Conservation (phyloP, 2,113 vertebrate genomes). For the Sinocyclocheilus rhinocerous region DNA sequence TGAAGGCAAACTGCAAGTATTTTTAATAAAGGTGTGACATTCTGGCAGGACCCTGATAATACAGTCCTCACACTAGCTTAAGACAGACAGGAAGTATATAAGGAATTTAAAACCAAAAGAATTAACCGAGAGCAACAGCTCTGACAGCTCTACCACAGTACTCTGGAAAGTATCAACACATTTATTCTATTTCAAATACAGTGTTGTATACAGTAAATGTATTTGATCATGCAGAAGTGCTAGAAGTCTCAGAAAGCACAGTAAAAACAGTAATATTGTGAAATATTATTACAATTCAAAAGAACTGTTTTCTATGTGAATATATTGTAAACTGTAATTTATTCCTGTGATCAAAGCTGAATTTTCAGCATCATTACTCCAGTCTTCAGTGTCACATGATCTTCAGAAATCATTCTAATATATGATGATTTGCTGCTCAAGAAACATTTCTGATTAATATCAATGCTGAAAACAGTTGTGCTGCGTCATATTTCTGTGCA, state of each 20-base stretch:
- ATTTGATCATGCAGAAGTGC: not conserved
- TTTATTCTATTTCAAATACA: not conserved
- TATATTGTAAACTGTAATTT: too few relatives aligned
- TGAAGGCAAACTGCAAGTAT: constrained; percentile 66
- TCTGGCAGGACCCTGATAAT: constrained; percentile 65
- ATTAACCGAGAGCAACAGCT: constrained; percentile 45
- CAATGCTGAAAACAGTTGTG: too few relatives aligned
- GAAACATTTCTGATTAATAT: too few relatives aligned
- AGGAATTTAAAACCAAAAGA: constrained; percentile 68
- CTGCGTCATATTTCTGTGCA: too few relatives aligned
- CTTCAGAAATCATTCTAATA: too few relatives aligned
- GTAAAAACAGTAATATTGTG: not conserved
- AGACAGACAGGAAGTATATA: constrained; percentile 59
- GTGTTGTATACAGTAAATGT: not conserved
- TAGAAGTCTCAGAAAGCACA: not conserved
- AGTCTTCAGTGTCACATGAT: too few relatives aligned
- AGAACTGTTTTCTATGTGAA: too few relatives aligned
- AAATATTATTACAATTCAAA: too few relatives aligned
- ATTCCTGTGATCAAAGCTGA: too few relatives aligned
- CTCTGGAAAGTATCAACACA: not conserved
- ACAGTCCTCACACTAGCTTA: constrained; percentile 65
- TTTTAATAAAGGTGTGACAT: constrained; percentile 67
- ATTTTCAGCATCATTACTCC: too few relatives aligned
- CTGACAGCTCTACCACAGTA: constrained; percentile 14
- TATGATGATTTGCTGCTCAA: too few relatives aligned